Evolutionary conservation across 2,113 vertebrate species (phyloP).

Genomic region (Polypterus senegalus): DNA sequence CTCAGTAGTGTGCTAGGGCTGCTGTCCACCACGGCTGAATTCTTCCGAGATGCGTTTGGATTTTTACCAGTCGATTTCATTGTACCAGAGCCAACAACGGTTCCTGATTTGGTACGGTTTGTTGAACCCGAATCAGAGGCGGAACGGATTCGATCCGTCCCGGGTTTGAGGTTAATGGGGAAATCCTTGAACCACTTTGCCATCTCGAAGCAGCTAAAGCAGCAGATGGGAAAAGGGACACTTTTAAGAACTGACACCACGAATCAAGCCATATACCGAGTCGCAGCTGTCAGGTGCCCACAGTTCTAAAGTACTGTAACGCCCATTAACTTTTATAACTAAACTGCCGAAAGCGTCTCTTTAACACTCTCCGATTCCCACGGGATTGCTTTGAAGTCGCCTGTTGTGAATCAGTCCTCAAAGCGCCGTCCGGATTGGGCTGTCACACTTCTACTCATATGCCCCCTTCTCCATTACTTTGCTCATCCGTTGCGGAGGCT

Average conservation of each 20-base stretch:
- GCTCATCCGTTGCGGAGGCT: too few species aligned
- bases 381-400: conserved; percentile 4
- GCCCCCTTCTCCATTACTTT: too few species aligned
- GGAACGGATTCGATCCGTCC: conserved; percentile 59
- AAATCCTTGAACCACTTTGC: conserved; percentile 93
- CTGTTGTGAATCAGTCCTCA: conserved; percentile 1
- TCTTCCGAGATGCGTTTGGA: conserved; percentile 50
- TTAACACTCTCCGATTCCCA: neutral
- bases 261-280: conserved; percentile 1
- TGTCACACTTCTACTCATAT: too few species aligned
- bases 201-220: conserved; percentile 42
- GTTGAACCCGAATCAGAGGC: conserved; percentile 56
- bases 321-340: too few species aligned
- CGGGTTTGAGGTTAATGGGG: conserved; percentile 74
- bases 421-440: neutral
- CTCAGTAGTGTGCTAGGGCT: conserved; percentile 34
- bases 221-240: conserved; percentile 21
- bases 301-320: too few species aligned
- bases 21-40: conserved; percentile 29
- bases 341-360: too few species aligned
- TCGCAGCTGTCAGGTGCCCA: too few species aligned
- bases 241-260: conserved; percentile 23
- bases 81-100: conserved; percentile 41
- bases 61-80: conserved; percentile 34
- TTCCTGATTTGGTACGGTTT: conserved; percentile 47